phyloP scores from a whole-genome alignment of 2,888 invertebrate species.

The Antitype chi region DNA sequence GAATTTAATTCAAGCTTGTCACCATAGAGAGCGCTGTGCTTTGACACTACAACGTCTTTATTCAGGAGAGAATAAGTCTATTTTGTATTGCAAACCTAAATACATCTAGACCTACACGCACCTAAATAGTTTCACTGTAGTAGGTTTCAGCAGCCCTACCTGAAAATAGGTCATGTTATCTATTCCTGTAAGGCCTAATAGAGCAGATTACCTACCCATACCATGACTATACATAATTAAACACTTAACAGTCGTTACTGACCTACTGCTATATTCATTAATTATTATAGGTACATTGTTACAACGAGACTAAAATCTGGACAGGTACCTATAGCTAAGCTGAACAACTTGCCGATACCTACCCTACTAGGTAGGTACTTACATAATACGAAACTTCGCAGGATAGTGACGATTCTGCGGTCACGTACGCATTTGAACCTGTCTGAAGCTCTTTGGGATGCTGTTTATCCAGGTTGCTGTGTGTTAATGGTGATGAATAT shows the following conservation, averaged over 20 bases:
- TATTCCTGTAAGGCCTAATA: background rate
- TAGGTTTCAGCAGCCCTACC: background rate
- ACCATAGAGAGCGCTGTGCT: constrained; percentile 12
- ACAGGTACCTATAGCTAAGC: background rate
- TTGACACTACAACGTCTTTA: background rate
- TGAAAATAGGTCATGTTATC: background rate
- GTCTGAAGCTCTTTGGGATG: background rate
- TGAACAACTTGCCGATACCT: background rate
- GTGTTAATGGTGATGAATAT: background rate
- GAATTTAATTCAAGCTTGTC: background rate
- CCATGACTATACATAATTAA: background rate
- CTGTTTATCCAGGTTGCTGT: background rate
- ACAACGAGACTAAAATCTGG: background rate
- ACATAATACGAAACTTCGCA: background rate
- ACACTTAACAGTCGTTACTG: background rate
- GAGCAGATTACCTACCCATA: background rate
- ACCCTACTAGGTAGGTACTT: no score
- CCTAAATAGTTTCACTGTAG: background rate
- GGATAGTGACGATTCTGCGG: background rate
- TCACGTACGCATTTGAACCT: background rate
- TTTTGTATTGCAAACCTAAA: background rate
- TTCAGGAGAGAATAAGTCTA: background rate
- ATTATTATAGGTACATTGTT: background rate
- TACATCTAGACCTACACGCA: background rate
- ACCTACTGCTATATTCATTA: no score